Conservation (phyloP, 1,140 invertebrate genomes). For the Cyclargus thomasi region DNA sequence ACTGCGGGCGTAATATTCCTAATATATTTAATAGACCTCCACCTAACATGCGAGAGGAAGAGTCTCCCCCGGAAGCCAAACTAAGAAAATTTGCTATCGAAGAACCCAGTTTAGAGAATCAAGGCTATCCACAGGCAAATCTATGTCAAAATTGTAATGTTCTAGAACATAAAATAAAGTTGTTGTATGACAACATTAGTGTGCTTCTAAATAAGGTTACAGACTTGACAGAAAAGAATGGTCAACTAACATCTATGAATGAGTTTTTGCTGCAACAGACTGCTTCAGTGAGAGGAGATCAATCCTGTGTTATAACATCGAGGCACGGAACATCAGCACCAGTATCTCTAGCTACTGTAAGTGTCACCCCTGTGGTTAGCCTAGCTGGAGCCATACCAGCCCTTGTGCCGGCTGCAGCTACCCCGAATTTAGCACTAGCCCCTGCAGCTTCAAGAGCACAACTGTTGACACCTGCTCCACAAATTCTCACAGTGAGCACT, state of each 20-base stretch:
- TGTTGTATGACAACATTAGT: conserved; percentile 68
- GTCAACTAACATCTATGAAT: conserved; percentile 68
- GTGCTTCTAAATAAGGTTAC: conserved; percentile 62
- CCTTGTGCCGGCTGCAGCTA: conserved; percentile 54
- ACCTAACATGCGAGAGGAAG: conserved; percentile 50
- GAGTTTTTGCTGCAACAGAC: conserved; percentile 67
- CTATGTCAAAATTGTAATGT: conserved; percentile 56
- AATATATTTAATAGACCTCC: conserved; percentile 45
- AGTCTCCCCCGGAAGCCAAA: conserved; percentile 63
- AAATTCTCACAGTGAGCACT: conserved; percentile 66
- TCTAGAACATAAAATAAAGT: conserved; percentile 61
- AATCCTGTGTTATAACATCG: conserved; percentile 65
- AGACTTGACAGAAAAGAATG: conserved; percentile 65
- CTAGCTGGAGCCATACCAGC: conserved; percentile 58
- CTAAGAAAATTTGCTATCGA: conserved; percentile 57
- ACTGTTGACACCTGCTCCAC: conserved; percentile 60
- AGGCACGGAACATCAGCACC: conserved; percentile 65
- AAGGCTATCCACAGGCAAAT: conserved; percentile 41
- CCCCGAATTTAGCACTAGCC: conserved; percentile 56
- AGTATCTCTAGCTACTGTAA: conserved; percentile 64
- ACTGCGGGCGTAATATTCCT: conserved; percentile 35
- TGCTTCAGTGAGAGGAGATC: conserved; percentile 53
- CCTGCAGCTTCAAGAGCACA: conserved; percentile 63
- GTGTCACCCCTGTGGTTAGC: conserved; percentile 67
- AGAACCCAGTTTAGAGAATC: conserved; percentile 46